phyloP scores from a whole-genome alignment of 2,888 invertebrate genomes.

The Masnerella sp. region DNA sequence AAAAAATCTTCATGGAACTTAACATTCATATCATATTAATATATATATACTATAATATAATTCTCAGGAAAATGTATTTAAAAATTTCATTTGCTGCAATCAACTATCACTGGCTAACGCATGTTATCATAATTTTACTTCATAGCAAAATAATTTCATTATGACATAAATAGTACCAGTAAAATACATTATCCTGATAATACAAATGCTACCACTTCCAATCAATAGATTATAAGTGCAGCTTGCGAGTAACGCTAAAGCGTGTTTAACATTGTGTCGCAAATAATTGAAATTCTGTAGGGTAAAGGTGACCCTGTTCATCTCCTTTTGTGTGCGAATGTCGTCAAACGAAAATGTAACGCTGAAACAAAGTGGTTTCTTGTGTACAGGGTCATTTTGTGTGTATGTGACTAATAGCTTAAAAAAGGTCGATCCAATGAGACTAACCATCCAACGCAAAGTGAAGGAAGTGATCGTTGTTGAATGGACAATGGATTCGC shows the following conservation, averaged over 20 bases:
- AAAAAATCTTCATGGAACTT: no score
- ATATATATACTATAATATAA: neutral
- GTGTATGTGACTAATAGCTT: constrained; percentile 44
- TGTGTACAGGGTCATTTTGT: neutral
- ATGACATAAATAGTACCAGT: no score
- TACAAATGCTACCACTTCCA: neutral
- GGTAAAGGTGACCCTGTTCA: neutral
- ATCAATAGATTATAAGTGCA: constrained; percentile 2
- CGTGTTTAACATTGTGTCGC: constrained; percentile 43
- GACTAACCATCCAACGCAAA: constrained; percentile 58
- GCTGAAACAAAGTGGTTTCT: constrained; percentile 4
- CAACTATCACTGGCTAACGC: no score
- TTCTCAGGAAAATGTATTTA: constrained; percentile 7
- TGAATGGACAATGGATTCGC: constrained; percentile 56
- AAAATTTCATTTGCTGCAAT: no score
- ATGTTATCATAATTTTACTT: no score
- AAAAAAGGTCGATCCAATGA: constrained; percentile 21
- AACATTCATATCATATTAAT: no score
- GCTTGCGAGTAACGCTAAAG: constrained; percentile 18
- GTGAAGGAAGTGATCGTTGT: constrained; percentile 57
- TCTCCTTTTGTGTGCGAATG: constrained; percentile 35
- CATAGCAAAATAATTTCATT: no score
- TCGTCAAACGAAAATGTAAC: constrained; percentile 12
- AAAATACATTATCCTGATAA: neutral
- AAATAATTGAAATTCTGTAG: constrained; percentile 24